Evolutionary conservation across 2,888 invertebrate genomes (phyloP), one percentile per base, ranked within the genome.

Genomic region (Leucophenga maculata): DNA sequence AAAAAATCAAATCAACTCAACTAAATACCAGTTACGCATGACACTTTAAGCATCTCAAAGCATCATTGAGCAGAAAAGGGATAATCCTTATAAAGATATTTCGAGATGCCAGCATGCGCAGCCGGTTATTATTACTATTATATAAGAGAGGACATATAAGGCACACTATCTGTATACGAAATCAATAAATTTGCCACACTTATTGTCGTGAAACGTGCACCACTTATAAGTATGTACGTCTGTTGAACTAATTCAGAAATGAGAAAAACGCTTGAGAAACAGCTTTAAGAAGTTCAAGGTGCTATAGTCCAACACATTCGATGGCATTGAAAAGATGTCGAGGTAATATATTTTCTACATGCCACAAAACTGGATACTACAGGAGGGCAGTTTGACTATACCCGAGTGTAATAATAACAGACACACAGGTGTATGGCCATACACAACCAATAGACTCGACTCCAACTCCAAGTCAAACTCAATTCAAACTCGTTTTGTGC

Each of bases 161-260:
- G 3, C 8, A 46, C 16, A 9, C 14, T 59, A 67, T 46, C 67
- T 26, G 57, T 46, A 67, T 67, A 57, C 9, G 39, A 59, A 68
- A 50, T 68, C 67, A 68, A 68, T 68, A 68, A 68, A 68, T 68
- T 68, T 68, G 62, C 46, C 62, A 48, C 62, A 46, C 62, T 64
- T 64, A 64, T 20, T 48, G 62, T 46, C n/a, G 14, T 32, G 32
- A 46, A 48, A 64, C 62, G 62, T 64, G 62, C 22, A 14, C 20
- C 62, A 48, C 62, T 64, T 64, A 64, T 39, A 48, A 64, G 48
- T n/a, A 46, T 22, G 22, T 64, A 46, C 20, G 14, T 64, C 46
- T 46, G 18, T 46, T 48, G 48, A 46, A 48, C 62, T 18, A 62
- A 44, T 62, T 44, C 62, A 64, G 18, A 59, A 16, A 46, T 48